Conservation (phyloP, 2,888 invertebrate species). For the Habrosyne pyritoides region DNA sequence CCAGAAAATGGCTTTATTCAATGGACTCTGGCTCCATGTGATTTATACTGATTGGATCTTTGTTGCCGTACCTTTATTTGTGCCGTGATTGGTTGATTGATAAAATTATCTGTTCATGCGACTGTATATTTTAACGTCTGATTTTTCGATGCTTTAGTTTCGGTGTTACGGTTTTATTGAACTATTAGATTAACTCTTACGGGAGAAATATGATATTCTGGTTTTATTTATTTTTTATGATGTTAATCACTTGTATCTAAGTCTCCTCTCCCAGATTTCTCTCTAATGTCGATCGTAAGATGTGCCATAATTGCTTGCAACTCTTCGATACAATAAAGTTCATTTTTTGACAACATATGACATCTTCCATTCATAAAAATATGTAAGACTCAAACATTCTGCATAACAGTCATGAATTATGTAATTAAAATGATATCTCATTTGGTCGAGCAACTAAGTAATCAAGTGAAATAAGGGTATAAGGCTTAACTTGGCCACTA, state of each 20-base stretch:
- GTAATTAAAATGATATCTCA: slow-evolving; percentile 56
- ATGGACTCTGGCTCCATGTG: slow-evolving; percentile 17
- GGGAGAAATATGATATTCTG: too few relatives aligned
- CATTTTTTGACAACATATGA: neutral
- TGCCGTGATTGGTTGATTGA: slow-evolving; percentile 26
- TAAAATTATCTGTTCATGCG: slow-evolving; percentile 16
- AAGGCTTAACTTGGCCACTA: slow-evolving; percentile 46
- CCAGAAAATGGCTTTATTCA: slow-evolving; percentile 24
- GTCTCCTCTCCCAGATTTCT: too few relatives aligned
- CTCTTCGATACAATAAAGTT: too few relatives aligned
- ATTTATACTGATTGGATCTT: slow-evolving; percentile 34
- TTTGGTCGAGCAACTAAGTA: slow-evolving; percentile 54
- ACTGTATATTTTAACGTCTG: neutral
- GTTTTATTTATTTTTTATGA: too few relatives aligned
- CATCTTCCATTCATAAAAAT: neutral
- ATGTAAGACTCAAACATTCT: slow-evolving; percentile 21
- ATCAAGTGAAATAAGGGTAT: slow-evolving; percentile 54
- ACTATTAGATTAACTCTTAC: too few relatives aligned
- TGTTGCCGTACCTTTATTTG: slow-evolving; percentile 27
- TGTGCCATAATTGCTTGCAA: too few relatives aligned
- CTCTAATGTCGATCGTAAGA: too few relatives aligned
- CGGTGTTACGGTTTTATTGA: neutral
- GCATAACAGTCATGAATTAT: slow-evolving; percentile 46
- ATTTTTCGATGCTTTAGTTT: neutral
- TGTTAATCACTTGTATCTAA: too few relatives aligned